Percentiles rank a stretch among this genome's conserved stretches.
These are phyloP conservation scores for Pyrrhia umbra DNA, from an alignment of 2,888 invertebrate species.

Conservation along the genomic window DNA sequence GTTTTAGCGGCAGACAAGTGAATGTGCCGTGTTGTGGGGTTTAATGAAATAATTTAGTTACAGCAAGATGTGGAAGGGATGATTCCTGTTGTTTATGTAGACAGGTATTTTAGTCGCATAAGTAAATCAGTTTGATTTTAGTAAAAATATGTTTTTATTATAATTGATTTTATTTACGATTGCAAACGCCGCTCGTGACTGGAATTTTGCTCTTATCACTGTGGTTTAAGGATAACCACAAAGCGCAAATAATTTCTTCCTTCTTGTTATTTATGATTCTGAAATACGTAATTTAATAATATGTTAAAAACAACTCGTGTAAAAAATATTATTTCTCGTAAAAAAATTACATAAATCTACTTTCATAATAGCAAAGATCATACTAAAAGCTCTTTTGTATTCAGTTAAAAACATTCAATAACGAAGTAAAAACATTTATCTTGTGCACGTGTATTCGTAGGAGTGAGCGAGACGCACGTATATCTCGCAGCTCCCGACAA, in stretches of 20 bases:
- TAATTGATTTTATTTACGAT: too few relatives aligned
- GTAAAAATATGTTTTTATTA: too few relatives aligned
- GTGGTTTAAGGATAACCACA: too few relatives aligned
- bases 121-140: too few relatives aligned
- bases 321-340: not conserved
- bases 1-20: constrained; percentile 1
- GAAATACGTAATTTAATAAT: too few relatives aligned
- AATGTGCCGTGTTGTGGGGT: not conserved
- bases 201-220: too few relatives aligned
- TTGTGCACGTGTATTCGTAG: constrained; percentile 23
- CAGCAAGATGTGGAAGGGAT: not conserved
- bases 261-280: too few relatives aligned
- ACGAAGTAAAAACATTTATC: constrained; percentile 29
- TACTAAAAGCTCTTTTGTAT: constrained; percentile 27
- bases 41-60: not conserved
- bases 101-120: too few relatives aligned
- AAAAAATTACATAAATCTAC: not conserved
- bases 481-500: constrained; percentile 9
- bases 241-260: too few relatives aligned
- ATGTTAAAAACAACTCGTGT: not conserved
- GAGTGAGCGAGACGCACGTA: constrained; percentile 4
- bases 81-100: not conserved
- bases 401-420: constrained; percentile 43
- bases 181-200: too few relatives aligned
- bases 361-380: not conserved